A percentile compares a stretch with the other conserved stretches of the same genome.
phyloP scores from a whole-genome alignment of 2,888 invertebrate genomes.

The Ophion ventricosus region DNA sequence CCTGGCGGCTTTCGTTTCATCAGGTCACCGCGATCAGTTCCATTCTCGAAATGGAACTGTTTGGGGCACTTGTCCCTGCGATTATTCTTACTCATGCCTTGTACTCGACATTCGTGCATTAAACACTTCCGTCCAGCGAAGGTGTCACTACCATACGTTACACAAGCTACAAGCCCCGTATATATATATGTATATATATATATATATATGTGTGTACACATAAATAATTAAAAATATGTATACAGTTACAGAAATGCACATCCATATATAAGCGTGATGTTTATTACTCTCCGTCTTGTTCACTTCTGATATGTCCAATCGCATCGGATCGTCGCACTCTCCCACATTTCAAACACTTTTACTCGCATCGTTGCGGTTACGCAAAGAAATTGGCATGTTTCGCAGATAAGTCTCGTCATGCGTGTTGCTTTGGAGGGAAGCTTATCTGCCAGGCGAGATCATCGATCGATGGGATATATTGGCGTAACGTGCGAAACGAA shows the following conservation, averaged over 20 bases:
- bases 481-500: conserved; percentile 44
- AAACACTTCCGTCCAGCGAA: conserved; percentile 27
- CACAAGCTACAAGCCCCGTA: background rate
- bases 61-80: conserved; percentile 32
- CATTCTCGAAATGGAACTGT: conserved; percentile 61
- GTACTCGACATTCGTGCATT: conserved; percentile 17
- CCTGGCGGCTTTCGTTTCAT: conserved; percentile 43
- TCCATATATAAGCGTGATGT: background rate
- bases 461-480: conserved; percentile 57
- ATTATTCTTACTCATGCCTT: conserved; percentile 27
- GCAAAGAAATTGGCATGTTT: background rate
- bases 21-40: conserved; percentile 33
- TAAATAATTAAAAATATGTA: no score
- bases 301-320: conserved; percentile 11
- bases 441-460: conserved; percentile 56
- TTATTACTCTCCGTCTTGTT: background rate
- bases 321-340: conserved; percentile 12
- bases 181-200: background rate
- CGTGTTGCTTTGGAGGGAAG: background rate
- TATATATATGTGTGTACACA: conserved; percentile 3
- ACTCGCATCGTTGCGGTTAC: conserved; percentile 7
- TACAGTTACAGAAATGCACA: no score
- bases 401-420: background rate
- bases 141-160: background rate
- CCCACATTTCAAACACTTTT: conserved; percentile 1